Conservation (phyloP, 2,888 invertebrate species). For the Limenitis camilla region DNA sequence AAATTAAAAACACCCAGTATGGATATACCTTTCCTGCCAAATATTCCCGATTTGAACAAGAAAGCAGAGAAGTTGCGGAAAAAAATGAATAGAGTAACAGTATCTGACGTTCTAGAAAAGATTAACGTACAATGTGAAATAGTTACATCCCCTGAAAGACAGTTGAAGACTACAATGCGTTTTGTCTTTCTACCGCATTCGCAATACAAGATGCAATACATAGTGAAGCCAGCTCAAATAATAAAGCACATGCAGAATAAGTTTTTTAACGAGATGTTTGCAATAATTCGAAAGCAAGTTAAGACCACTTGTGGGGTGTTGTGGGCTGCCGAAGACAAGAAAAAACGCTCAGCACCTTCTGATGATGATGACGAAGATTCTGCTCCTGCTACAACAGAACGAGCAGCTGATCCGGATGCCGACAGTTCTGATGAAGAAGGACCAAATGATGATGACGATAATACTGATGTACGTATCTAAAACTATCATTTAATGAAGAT, state of each 20-base stretch:
- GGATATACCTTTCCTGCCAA: conserved; percentile 87
- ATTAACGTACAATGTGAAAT: conserved; percentile 77
- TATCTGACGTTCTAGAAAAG: conserved; percentile 85
- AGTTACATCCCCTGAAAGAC: conserved; percentile 68
- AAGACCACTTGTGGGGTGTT: conserved; percentile 69
- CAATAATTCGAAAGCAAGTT: conserved; percentile 74
- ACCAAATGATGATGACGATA: conserved; percentile 55
- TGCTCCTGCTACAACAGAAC: conserved; percentile 31
- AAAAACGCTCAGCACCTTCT: conserved; percentile 37
- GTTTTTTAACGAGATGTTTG: conserved; percentile 81
- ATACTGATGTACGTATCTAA: conserved; percentile 41
- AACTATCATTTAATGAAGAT: background rate
- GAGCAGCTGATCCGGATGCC: conserved; percentile 73
- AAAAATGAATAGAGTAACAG: conserved; percentile 83
- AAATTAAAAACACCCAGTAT: conserved; percentile 96
- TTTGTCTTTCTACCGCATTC: conserved; percentile 84
- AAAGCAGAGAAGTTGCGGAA: conserved; percentile 81
- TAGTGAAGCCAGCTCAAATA: conserved; percentile 80
- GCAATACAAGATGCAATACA: conserved; percentile 82
- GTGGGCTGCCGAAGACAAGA: conserved; percentile 66
- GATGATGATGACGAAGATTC: conserved; percentile 53
- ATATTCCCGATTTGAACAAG: conserved; percentile 57
- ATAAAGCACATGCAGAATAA: conserved; percentile 82
- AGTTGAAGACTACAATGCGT: conserved; percentile 78
- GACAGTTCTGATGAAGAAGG: conserved; percentile 77